These are phyloP conservation scores for Timandra comae DNA, from an alignment of 2,888 invertebrate species.

Conservation along the genomic window DNA sequence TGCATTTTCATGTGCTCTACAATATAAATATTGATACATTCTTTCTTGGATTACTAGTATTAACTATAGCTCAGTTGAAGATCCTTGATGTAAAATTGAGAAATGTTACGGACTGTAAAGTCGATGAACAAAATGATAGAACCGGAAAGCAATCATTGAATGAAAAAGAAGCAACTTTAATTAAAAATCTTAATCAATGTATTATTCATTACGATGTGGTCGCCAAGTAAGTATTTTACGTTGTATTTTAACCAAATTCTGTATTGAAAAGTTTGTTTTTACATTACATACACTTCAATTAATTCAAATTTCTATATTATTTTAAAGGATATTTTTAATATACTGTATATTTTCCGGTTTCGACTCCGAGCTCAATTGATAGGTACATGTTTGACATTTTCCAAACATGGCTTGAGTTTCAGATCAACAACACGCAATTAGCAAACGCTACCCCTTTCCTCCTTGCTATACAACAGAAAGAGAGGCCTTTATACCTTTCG, in stretches of 20 bases:
- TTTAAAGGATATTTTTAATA: too few relatives aligned
- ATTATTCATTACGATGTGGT: slow-evolving; percentile 41
- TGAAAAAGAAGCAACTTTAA: too few relatives aligned
- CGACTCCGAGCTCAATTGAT: too few relatives aligned
- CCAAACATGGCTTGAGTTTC: too few relatives aligned
- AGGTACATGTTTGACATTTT: too few relatives aligned
- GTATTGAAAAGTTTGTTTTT: neutral
- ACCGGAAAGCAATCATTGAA: slow-evolving; percentile 2
- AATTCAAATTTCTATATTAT: neutral
- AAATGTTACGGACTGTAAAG: slow-evolving; percentile 25
- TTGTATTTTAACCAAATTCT: too few relatives aligned
- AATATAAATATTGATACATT: slow-evolving; percentile 47
- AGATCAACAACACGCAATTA: too few relatives aligned
- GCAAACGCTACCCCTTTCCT: too few relatives aligned
- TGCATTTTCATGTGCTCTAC: slow-evolving; percentile 39
- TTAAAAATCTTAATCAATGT: slow-evolving; percentile 32
- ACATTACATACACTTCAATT: neutral
- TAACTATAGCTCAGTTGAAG: slow-evolving; percentile 47
- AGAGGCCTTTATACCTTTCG: too few relatives aligned
- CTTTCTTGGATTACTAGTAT: slow-evolving; percentile 39
- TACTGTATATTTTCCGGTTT: too few relatives aligned
- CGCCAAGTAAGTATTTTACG: slow-evolving; percentile 33
- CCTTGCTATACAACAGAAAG: too few relatives aligned
- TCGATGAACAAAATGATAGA: slow-evolving; percentile 3
- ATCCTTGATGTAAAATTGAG: slow-evolving; percentile 42